Conservation (phyloP, 2,113 vertebrate species). For the Lethenteron reissneri region DNA sequence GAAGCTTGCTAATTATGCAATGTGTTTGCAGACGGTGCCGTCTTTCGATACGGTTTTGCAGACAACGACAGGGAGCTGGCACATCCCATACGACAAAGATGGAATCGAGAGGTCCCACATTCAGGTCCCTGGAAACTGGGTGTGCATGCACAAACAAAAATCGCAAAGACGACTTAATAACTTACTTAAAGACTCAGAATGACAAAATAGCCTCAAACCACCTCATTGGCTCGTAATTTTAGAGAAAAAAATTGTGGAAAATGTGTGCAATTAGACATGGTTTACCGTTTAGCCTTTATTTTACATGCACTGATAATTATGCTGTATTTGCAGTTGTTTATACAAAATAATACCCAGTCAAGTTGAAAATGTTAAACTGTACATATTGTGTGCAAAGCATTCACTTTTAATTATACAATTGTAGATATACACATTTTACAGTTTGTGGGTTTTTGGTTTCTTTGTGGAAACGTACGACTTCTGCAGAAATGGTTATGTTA, state of each 20-base stretch:
- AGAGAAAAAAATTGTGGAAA: neutral
- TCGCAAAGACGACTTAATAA: constrained; percentile 2
- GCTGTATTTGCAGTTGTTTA: too few relatives aligned
- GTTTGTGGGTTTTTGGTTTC: too few relatives aligned
- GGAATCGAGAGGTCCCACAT: constrained; percentile 36
- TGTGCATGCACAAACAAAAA: constrained; percentile 36
- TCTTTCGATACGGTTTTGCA: constrained; percentile 63
- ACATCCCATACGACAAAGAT: constrained; percentile 60
- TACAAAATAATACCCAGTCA: too few relatives aligned
- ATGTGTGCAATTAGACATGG: neutral
- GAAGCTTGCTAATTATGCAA: neutral
- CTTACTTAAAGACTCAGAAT: neutral
- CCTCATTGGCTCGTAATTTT: neutral
- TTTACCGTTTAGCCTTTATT: too few relatives aligned
- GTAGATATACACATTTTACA: too few relatives aligned
- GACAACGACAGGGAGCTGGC: constrained; percentile 46
- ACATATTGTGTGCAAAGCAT: too few relatives aligned
- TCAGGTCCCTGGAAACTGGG: constrained; percentile 57
- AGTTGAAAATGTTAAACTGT: too few relatives aligned
- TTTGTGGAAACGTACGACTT: too few relatives aligned
- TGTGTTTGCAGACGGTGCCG: constrained; percentile 25
- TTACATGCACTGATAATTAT: too few relatives aligned
- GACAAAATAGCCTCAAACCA: neutral
- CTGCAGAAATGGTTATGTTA: too few relatives aligned
- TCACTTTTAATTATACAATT: too few relatives aligned